Evolutionary conservation across 2,888 invertebrate species (phyloP), one percentile per base, ranked within the genome.

Genomic region (Drosophila kambysellisi): DNA sequence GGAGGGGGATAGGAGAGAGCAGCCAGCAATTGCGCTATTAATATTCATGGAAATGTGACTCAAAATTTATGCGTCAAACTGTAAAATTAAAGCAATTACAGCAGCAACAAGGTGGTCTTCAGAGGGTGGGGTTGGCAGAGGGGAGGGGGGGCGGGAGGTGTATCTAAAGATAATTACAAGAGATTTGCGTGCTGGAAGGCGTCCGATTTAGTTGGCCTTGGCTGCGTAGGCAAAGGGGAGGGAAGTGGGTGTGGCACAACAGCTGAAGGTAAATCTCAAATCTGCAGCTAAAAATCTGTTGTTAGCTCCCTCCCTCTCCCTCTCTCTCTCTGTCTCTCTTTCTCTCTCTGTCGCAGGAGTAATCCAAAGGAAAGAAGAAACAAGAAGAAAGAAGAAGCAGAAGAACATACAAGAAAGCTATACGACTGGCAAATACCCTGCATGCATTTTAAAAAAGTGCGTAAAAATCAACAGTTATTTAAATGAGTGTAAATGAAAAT

Each of bases 71-170:
- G 79, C 80, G 70, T 58, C 53, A 77, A 80, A 78, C 77, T 75
- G 80, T 82, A 77, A 82, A 82, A 75, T 82, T 68, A 75, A 74
- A 76, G 81, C 79, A 81, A 81, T 81, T 81, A 81, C 76, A 80
- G 48, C 41, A 70, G 60, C 59, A 68, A 46, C 15, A 58, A 41
- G 50, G 17, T 17, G 58, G 20, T 17, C 29, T 20, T 32, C 0
- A 15, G 63, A 17, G 8, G 41, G 9, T 17, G 6, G 15, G 6
- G 50, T 2, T 17, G 1, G 5, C 17, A 11, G 46, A 3, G 35
- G 0, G 12, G 3, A 3, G 3, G 65, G 11, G 11, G 3, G 8
- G 8, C 12, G 20, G 7, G 11, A 11, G 4, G 17, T 20, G 52
- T 56, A 61, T 46, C 59, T 41, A 20, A 71, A 72, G 64, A 70